phyloP scores from a whole-genome alignment of 2,797 vertebrate genomes.

The Trematomus bernacchii region DNA sequence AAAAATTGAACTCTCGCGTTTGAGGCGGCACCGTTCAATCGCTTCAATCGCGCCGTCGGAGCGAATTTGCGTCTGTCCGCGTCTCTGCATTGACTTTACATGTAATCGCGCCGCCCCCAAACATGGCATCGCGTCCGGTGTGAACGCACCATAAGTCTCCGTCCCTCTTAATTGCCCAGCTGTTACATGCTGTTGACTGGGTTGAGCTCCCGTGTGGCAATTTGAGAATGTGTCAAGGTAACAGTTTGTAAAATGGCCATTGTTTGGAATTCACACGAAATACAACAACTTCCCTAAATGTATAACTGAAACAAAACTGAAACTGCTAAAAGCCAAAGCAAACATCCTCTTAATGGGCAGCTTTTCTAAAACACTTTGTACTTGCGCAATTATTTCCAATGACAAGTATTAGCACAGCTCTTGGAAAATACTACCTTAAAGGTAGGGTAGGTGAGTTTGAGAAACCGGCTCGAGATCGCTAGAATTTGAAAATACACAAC shows the following conservation, averaged over 20 bases:
- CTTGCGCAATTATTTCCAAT: slow-evolving; percentile 11
- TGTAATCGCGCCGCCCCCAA: too few species aligned
- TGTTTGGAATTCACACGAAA: not conserved
- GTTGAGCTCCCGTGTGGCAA: slow-evolving; percentile 12
- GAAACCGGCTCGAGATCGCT: too few species aligned
- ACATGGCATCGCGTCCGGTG: too few species aligned
- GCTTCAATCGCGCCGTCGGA: too few species aligned
- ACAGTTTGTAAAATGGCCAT: slow-evolving; percentile 24
- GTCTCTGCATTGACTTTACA: too few species aligned
- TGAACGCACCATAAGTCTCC: too few species aligned
- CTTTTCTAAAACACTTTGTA: not conserved
- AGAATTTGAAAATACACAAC: too few species aligned
- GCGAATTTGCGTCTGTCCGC: too few species aligned
- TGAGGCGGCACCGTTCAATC: too few species aligned
- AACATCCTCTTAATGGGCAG: not conserved
- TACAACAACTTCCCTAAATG: slow-evolving; percentile 16
- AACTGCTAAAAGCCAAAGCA: slow-evolving; percentile 22
- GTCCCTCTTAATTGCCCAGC: not conserved
- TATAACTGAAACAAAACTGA: slow-evolving; percentile 54
- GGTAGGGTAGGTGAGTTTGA: too few species aligned
- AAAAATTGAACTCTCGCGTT: too few species aligned
- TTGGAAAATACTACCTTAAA: slow-evolving; percentile 19
- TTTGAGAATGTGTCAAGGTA: slow-evolving; percentile 17
- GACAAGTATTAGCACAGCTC: slow-evolving; percentile 6
- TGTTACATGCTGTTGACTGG: slow-evolving; percentile 7